phyloP scores from a whole-genome alignment of 2,113 vertebrate species.

The Dicrurus megarhynchus region DNA sequence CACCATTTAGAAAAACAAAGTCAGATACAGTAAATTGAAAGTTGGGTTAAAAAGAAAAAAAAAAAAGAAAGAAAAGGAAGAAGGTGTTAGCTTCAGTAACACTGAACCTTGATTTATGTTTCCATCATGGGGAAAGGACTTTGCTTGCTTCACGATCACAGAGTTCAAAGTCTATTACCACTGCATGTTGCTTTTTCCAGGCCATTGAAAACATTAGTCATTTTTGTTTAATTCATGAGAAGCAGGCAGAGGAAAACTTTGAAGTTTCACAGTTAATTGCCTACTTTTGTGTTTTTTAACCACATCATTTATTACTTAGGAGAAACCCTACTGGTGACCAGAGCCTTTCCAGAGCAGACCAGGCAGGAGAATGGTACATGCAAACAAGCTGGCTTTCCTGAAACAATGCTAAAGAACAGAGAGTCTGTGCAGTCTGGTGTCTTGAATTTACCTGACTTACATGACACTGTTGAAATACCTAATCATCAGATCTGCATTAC shows the following conservation, averaged over 20 bases:
- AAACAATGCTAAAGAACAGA: background rate
- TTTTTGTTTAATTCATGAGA: constrained; percentile 9
- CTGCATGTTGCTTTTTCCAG: background rate
- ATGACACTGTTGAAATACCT: background rate
- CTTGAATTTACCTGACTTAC: background rate
- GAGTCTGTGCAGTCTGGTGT: background rate
- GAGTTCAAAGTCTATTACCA: background rate
- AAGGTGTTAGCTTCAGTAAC: background rate
- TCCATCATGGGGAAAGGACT: background rate
- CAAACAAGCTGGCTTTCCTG: background rate
- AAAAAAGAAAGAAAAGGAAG: background rate
- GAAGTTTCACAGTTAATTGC: background rate
- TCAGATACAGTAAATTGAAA: background rate
- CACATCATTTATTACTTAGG: background rate
- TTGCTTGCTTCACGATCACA: background rate
- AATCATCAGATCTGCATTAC: background rate
- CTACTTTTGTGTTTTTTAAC: background rate
- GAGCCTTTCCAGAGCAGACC: background rate
- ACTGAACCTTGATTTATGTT: background rate
- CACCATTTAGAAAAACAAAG: background rate
- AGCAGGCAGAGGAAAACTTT: background rate
- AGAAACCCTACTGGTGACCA: background rate
- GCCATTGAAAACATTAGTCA: background rate
- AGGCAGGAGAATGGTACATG: background rate
- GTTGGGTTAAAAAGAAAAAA: background rate